A percentile compares a stretch with the other conserved stretches of the same genome.
phyloP scores from a whole-genome alignment of 2,888 invertebrate species.

The Embidobia sp. region DNA sequence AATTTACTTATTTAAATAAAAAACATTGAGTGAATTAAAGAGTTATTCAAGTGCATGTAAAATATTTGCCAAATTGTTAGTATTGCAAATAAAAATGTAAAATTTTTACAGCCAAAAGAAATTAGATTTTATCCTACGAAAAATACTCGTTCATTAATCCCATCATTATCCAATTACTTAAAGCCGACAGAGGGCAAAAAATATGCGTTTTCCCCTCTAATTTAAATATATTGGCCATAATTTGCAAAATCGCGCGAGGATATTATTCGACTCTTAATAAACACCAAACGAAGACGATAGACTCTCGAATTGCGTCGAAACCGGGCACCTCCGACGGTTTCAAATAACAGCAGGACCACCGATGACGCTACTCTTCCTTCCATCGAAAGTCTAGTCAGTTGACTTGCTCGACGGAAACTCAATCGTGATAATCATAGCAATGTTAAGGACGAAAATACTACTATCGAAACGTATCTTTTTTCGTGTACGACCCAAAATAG shows the following conservation, averaged over 20 bases:
- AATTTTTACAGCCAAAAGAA: background rate
- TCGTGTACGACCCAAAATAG: no score
- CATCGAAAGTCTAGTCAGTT: slow-evolving; percentile 62
- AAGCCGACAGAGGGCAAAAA: slow-evolving; percentile 6
- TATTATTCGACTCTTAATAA: slow-evolving; percentile 65
- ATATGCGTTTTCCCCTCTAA: slow-evolving; percentile 17
- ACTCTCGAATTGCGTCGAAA: slow-evolving; percentile 81
- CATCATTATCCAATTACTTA: slow-evolving; percentile 17
- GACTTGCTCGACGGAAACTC: slow-evolving; percentile 58
- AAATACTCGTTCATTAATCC: slow-evolving; percentile 18
- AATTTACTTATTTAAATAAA: no score
- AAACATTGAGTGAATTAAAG: no score
- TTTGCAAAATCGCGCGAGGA: slow-evolving; percentile 58
- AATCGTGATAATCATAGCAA: slow-evolving; percentile 60
- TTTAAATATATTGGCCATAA: slow-evolving; percentile 49
- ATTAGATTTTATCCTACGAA: background rate
- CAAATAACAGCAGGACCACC: slow-evolving; percentile 80
- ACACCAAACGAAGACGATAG: slow-evolving; percentile 69
- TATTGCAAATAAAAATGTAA: background rate
- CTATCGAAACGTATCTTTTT: slow-evolving; percentile 57
- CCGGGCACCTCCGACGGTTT: slow-evolving; percentile 79
- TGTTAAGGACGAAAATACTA: slow-evolving; percentile 61
- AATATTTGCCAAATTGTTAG: no score
- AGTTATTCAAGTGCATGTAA: no score
- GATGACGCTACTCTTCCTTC: slow-evolving; percentile 73